These are phyloP conservation scores for Diarsia mendica DNA, from an alignment of 2,888 invertebrate species.

Conservation along the genomic window DNA sequence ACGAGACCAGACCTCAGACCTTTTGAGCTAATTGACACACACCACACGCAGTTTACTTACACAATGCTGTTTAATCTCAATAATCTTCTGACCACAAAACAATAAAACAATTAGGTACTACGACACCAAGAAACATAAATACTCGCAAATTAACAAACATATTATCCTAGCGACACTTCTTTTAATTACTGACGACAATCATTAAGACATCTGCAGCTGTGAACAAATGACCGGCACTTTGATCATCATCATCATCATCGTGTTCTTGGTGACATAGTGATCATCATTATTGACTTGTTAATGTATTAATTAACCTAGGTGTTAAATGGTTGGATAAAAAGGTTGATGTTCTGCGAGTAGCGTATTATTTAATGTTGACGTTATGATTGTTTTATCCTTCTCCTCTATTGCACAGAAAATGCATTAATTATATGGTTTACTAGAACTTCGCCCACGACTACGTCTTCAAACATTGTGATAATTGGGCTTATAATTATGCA, in stretches of 20 bases:
- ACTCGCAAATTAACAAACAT: constrained; percentile 23
- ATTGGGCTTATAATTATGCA: too few species aligned
- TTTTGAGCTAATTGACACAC: too few species aligned
- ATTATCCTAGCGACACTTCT: background rate
- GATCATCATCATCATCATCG: constrained; percentile 33
- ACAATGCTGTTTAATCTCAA: background rate
- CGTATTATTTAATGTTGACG: too few species aligned
- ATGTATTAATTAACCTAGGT: constrained; percentile 52
- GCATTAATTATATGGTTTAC: too few species aligned
- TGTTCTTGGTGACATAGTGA: constrained; percentile 11
- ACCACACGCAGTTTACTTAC: too few species aligned
- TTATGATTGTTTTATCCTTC: too few species aligned
- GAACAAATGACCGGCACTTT: constrained; percentile 58
- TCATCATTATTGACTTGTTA: constrained; percentile 32
- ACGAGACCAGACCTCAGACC: too few species aligned
- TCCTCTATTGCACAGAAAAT: too few species aligned
- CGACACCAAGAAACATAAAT: constrained; percentile 7
- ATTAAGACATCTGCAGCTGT: constrained; percentile 33
- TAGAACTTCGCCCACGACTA: too few species aligned
- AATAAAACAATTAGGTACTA: constrained; percentile 13
- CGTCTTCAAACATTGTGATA: too few species aligned
- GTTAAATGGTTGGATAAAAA: constrained; percentile 24
- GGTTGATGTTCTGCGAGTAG: constrained; percentile 20
- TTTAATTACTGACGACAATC: constrained; percentile 26
- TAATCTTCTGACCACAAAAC: constrained; percentile 18